Percentiles rank a stretch among this genome's conserved stretches.
Conservation (phyloP, 1,140 invertebrate species). For the Drosophila lowei region DNA sequence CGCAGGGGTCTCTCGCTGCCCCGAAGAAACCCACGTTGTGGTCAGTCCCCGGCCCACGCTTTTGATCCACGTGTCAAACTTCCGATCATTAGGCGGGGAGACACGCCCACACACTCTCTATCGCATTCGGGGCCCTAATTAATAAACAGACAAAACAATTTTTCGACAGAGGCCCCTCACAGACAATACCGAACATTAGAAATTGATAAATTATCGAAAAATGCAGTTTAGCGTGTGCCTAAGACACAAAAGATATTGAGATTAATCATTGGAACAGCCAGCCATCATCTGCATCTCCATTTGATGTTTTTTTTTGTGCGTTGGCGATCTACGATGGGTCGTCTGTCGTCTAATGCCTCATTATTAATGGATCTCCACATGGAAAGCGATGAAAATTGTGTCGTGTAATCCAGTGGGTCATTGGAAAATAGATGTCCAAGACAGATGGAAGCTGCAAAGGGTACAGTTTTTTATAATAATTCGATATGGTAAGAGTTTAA, state of each 20-base stretch:
- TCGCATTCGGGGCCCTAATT: slow-evolving; percentile 55
- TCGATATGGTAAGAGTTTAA: no score
- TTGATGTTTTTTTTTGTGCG: slow-evolving; percentile 44
- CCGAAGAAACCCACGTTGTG: slow-evolving; percentile 31
- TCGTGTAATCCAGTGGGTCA: slow-evolving; percentile 52
- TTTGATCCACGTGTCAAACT: slow-evolving; percentile 68
- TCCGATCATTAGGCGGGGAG: slow-evolving; percentile 70
- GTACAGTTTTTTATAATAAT: no score
- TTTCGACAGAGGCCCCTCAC: slow-evolving; percentile 23
- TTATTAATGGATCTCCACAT: slow-evolving; percentile 64
- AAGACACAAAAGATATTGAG: slow-evolving; percentile 71
- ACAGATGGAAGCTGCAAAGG: slow-evolving; percentile 4
- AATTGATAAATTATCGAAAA: slow-evolving; percentile 75
- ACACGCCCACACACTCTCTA: slow-evolving; percentile 51
- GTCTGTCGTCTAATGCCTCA: slow-evolving; percentile 54
- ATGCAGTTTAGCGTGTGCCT: slow-evolving; percentile 73
- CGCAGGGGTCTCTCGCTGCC: slow-evolving; percentile 16
- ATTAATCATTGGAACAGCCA: slow-evolving; percentile 61
- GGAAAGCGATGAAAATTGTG: slow-evolving; percentile 56
- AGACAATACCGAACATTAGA: slow-evolving; percentile 15
- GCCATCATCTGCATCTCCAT: no score
- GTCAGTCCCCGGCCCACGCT: slow-evolving; percentile 50
- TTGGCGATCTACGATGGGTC: slow-evolving; percentile 57
- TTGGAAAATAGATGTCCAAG: slow-evolving; percentile 21
- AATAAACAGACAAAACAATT: slow-evolving; percentile 77